These are phyloP conservation scores for Xyrauchen texanus DNA, from an alignment of 2,113 vertebrate genomes.

Conservation along the genomic window DNA sequence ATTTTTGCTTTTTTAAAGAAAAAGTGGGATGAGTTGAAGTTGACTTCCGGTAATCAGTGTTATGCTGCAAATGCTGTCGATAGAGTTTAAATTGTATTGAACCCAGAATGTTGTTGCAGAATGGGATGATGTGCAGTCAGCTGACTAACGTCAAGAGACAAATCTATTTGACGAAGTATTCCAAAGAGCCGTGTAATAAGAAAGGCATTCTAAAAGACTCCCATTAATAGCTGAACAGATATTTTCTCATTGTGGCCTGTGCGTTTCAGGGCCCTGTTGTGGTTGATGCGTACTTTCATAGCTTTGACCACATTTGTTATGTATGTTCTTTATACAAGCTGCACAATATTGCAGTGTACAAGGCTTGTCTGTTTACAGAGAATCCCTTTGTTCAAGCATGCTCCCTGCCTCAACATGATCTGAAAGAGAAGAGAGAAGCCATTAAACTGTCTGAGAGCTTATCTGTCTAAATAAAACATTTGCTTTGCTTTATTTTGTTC, in stretches of 20 bases:
- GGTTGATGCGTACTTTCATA: neutral
- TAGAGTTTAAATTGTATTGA: no score
- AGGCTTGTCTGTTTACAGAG: neutral
- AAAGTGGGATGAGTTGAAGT: no score
- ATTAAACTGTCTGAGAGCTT: neutral
- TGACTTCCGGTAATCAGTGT: no score
- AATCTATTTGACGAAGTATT: no score
- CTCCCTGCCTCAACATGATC: neutral
- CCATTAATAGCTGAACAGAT: no score
- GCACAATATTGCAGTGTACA: neutral
- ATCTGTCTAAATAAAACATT: neutral
- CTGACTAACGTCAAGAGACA: no score
- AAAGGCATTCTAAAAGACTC: no score
- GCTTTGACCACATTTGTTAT: neutral
- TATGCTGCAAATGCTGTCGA: no score
- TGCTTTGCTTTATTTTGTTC: neutral
- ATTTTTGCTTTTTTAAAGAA: no score
- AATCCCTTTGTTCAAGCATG: neutral
- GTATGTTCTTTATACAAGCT: neutral
- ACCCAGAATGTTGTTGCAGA: no score
- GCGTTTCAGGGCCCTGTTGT: neutral
- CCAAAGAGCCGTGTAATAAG: no score
- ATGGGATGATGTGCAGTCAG: no score
- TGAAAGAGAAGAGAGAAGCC: neutral
- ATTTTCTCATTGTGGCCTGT: neutral